Percentiles rank a stretch among this genome's conserved stretches.
These are phyloP conservation scores for Nestor notabilis DNA, from an alignment of 2,113 vertebrate genomes.

Conservation along the genomic window DNA sequence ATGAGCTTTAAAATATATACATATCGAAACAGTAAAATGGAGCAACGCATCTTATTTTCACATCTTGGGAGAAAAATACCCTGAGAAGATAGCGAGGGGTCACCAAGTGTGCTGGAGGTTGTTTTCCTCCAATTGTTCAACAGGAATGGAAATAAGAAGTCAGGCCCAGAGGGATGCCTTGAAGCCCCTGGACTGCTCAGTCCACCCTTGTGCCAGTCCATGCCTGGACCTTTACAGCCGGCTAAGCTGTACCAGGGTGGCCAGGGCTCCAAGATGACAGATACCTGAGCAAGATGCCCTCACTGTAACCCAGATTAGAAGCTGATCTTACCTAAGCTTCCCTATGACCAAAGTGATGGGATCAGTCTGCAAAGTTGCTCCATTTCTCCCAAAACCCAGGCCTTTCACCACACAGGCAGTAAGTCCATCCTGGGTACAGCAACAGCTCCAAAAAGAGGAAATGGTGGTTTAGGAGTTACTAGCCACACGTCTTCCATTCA, in stretches of 20 bases:
- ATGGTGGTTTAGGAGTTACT: fast-evolving
- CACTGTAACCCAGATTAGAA: fast-evolving
- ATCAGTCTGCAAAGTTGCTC: fast-evolving
- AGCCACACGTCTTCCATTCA: not conserved
- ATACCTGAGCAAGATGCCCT: not conserved
- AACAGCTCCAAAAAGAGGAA: not conserved
- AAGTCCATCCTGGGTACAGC: fast-evolving
- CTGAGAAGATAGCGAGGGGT: not conserved
- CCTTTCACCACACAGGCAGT: fast-evolving
- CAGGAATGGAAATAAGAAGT: not conserved
- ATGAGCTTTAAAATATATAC: not conserved
- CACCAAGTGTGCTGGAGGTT: fast-evolving
- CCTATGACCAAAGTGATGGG: fast-evolving
- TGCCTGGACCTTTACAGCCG: fast-evolving
- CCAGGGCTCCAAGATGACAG: not conserved
- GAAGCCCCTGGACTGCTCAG: not conserved
- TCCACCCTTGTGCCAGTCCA: not conserved
- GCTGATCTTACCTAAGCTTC: not conserved
- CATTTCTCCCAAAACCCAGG: not conserved
- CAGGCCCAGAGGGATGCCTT: not conserved
- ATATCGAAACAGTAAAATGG: not conserved
- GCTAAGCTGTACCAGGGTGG: fast-evolving
- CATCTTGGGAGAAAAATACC: not conserved
- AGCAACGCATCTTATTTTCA: not conserved
- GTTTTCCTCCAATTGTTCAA: not conserved